A percentile compares a stretch with the other conserved stretches of the same genome.
These are phyloP conservation scores for Plotosus lineatus DNA, from an alignment of 2,113 vertebrate genomes.

Conservation along the genomic window DNA sequence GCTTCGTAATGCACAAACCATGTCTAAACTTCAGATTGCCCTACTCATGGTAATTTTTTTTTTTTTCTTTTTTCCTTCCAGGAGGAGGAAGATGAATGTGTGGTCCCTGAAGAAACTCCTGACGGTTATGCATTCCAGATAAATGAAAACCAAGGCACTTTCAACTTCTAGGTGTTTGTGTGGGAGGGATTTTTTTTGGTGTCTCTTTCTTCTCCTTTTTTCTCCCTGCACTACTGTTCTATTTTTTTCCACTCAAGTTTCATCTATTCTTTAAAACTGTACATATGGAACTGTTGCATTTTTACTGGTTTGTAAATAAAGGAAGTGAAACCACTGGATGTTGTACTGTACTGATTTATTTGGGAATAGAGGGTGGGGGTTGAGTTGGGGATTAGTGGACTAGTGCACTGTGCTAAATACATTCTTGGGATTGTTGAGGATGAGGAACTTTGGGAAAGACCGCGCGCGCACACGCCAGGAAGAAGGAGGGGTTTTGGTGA, in stretches of 20 bases:
- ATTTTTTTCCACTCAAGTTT: conserved; percentile 46
- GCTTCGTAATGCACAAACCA: too few species aligned
- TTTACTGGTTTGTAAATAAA: conserved; percentile 64
- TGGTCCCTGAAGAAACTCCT: conserved; percentile 82
- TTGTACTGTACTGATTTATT: not conserved
- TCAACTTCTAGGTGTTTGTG: conserved; percentile 89
- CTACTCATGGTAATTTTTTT: not conserved
- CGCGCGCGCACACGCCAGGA: not conserved
- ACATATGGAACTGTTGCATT: conserved; percentile 61
- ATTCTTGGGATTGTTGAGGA: not conserved
- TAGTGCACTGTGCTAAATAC: not conserved
- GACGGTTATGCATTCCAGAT: conserved; percentile 87
- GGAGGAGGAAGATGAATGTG: conserved; percentile 84
- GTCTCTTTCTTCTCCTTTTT: conserved; percentile 33
- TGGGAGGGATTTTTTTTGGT: conserved; percentile 79
- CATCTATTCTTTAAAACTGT: conserved; percentile 62
- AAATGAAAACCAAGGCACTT: conserved; percentile 77
- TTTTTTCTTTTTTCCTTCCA: conserved; percentile 48
- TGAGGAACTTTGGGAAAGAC: not conserved
- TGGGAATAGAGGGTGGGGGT: not conserved
- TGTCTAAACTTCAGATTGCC: not conserved
- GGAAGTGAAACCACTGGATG: not conserved
- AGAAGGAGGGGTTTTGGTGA: conserved; percentile 19
- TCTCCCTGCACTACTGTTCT: conserved; percentile 30
- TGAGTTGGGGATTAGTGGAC: not conserved